These are phyloP conservation scores for Aphrophora alni DNA, from an alignment of 2,888 invertebrate species.

Conservation along the genomic window DNA sequence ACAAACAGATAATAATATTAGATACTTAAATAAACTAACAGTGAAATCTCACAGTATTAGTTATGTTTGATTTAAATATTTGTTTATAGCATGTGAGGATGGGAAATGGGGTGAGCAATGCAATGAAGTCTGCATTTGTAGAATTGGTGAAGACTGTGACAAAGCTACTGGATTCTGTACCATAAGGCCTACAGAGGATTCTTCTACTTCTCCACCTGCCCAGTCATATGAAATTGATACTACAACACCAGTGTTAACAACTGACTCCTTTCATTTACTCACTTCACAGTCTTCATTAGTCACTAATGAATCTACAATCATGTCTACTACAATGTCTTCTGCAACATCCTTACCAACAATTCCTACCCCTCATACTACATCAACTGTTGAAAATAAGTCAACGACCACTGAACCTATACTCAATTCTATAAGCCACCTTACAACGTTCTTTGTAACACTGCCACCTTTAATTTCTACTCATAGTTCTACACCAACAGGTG, in stretches of 20 bases:
- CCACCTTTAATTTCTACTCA: background rate
- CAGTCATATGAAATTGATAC: background rate
- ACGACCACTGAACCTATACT: background rate
- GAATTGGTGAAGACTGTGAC: constrained; percentile 31
- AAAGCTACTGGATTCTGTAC: constrained; percentile 14
- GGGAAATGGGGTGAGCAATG: constrained; percentile 29
- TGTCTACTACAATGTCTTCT: background rate
- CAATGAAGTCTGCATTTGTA: constrained; percentile 23
- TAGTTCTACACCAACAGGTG: background rate
- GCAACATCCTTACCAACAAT: background rate
- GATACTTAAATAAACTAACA: too few species aligned
- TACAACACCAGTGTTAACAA: background rate
- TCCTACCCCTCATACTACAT: background rate
- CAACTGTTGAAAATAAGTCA: background rate
- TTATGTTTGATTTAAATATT: too few species aligned
- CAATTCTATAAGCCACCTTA: background rate
- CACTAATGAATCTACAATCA: background rate
- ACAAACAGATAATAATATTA: too few species aligned
- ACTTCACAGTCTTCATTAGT: background rate
- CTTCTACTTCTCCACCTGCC: background rate
- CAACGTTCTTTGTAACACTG: background rate
- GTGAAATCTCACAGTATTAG: too few species aligned
- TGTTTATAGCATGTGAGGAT: constrained; percentile 21
- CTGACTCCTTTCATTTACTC: too few species aligned
- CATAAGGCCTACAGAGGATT: background rate